A percentile compares a stretch with the other conserved stretches of the same genome.
phyloP scores from a whole-genome alignment of 2,888 invertebrate species.

The Clistopyga incitator region DNA sequence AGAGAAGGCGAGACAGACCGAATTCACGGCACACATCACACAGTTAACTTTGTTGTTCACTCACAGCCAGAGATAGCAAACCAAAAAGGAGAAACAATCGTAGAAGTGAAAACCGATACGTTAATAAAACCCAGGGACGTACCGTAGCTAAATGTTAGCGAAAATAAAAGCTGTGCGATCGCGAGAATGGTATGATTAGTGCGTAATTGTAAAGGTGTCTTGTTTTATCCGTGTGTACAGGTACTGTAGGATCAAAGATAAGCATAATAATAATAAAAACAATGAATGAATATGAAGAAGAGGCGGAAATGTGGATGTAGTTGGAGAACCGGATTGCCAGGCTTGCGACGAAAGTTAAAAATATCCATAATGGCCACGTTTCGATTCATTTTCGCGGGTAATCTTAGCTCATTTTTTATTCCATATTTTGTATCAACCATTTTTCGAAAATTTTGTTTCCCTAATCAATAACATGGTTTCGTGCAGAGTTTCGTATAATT shows the following conservation, averaged over 20 bases:
- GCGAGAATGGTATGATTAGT: conserved; percentile 32
- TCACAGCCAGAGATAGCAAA: conserved; percentile 22
- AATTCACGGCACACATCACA: conserved; percentile 36
- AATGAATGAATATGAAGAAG: conserved; percentile 8
- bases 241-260: conserved; percentile 26
- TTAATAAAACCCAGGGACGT: conserved; percentile 33
- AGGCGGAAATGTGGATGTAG: background rate
- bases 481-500: too few species aligned
- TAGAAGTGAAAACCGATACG: conserved; percentile 37
- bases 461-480: too few species aligned
- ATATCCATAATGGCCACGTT: background rate
- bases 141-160: conserved; percentile 47
- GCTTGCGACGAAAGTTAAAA: background rate
- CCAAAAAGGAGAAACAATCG: conserved; percentile 41
- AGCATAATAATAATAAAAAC: conserved; percentile 1
- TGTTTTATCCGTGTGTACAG: conserved; percentile 65
- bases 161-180: conserved; percentile 13
- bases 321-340: background rate
- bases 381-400: background rate
- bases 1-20: conserved; percentile 27
- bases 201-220: conserved; percentile 62
- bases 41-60: conserved; percentile 32
- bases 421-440: too few species aligned
- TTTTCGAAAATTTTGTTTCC: too few species aligned
- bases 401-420: background rate